phyloP scores from a whole-genome alignment of 53 echinoderm and acorn worm species.

The Paracentrotus lividus region DNA sequence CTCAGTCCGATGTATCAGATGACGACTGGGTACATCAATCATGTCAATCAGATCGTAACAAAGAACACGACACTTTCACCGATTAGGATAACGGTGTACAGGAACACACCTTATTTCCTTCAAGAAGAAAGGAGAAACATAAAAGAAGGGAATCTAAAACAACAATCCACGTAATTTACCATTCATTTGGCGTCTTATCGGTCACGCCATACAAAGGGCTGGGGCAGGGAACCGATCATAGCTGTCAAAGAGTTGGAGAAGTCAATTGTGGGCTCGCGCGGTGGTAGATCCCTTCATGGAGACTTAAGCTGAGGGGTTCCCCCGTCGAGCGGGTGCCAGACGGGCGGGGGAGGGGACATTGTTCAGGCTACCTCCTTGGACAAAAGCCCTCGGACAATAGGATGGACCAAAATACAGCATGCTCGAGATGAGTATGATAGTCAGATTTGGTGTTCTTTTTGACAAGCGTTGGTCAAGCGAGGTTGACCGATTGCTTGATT shows the following conservation, averaged over 20 bases:
- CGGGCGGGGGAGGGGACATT: conserved; percentile 27
- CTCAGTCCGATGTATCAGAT: background rate
- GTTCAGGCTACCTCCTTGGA: conserved; percentile 1
- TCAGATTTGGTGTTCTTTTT: background rate
- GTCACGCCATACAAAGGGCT: conserved; percentile 19
- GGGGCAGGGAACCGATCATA: background rate
- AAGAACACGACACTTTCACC: background rate
- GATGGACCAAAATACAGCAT: background rate
- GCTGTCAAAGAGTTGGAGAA: background rate
- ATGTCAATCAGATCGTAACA: conserved; percentile 24
- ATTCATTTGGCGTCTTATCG: conserved; percentile 32
- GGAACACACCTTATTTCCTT: conserved; percentile 2
- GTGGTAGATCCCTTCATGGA: background rate
- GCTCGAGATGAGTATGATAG: background rate
- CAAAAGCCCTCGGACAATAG: conserved; percentile 24
- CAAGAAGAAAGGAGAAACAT: conserved; percentile 14
- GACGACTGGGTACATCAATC: background rate
- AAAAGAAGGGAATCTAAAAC: conserved; percentile 58
- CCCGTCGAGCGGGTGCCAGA: conserved; percentile 54
- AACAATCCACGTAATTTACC: conserved; percentile 65
- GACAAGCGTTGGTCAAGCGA: conserved; percentile 41
- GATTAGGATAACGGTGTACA: conserved; percentile 29
- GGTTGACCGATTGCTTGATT: background rate
- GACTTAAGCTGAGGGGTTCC: conserved; percentile 52
- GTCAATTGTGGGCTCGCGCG: conserved; percentile 46